Evolutionary conservation across 2,797 vertebrate genomes (phyloP), one percentile per base, ranked within the genome.

Genomic region (Serranus cabrilla): DNA sequence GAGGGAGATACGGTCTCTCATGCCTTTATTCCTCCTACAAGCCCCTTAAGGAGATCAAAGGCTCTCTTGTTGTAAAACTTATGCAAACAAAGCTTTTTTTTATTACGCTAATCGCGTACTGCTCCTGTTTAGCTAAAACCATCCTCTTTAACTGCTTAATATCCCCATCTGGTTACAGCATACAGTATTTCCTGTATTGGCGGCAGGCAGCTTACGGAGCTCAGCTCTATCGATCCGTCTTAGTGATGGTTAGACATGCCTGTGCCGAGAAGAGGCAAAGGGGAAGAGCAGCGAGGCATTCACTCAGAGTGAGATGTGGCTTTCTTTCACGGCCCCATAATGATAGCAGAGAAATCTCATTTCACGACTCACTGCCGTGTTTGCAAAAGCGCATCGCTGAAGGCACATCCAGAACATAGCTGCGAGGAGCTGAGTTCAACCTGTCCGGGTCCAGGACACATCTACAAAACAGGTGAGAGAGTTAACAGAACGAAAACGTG

Each of bases 291-390:
- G 82, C 40, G 72, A 90, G 78, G 90, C 83, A 46, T 89, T 89
- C 80, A 80, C 71, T 86, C 86, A 45, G 87, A 90, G 87, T 91
- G 86, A 93, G 87, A 90, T 84, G 89, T 91, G 91, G 77, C 82
- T 82, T 85, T 87, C 83, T 89, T 81, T 75, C 82, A 83, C 68
- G 18, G 87, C 79, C 70, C 54, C 20, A 89, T 90, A 91, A 92
- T 85, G 90, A 93, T 78, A 88, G 92, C 73, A 87, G 76, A 76
- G 79, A 95, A 95, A 94, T 94, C 92, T 94, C 87, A 95, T 95
- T 95, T 95, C 94, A 95, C 90, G 89, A 92, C 77, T 94, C 91
- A 76, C 87, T 93, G 94, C 88, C 74, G 31, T 91, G 93, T 93
- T 94, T 93, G 90, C 86, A 87, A 94, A 95, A 77, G 71, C 82